Percentiles rank a stretch among this genome's conserved stretches.
These are phyloP conservation scores for Percina caprodes DNA, from an alignment of 2,113 vertebrate species.

Conservation along the genomic window DNA sequence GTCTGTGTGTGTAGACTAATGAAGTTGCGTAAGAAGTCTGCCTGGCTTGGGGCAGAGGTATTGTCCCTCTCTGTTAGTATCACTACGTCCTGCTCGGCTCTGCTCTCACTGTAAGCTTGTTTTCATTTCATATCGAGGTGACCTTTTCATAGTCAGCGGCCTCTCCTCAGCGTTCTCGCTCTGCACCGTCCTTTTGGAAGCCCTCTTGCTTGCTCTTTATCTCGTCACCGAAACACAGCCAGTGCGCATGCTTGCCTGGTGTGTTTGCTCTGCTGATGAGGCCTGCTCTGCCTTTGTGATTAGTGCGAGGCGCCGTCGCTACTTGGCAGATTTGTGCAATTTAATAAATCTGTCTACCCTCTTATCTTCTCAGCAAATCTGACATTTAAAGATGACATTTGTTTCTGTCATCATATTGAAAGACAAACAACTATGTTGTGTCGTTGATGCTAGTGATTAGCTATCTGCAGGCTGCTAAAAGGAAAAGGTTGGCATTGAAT, in stretches of 20 bases:
- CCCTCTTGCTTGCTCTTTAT: conserved; percentile 46
- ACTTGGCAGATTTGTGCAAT: conserved; percentile 59
- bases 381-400: conserved; percentile 84
- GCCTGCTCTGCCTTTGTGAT: conserved; percentile 47
- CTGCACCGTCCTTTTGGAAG: conserved; percentile 39
- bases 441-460: conserved; percentile 76
- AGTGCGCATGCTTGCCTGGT: neutral
- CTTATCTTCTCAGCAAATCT: conserved; percentile 78
- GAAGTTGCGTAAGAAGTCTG: conserved; percentile 61
- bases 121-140: conserved; percentile 75
- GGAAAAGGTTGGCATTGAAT: conserved; percentile 67
- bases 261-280: conserved; percentile 42
- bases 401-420: conserved; percentile 72
- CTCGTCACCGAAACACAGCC: conserved; percentile 45
- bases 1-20: conserved; percentile 40
- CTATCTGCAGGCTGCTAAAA: conserved; percentile 68
- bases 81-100: conserved; percentile 62
- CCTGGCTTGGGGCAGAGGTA: conserved; percentile 68
- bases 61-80: conserved; percentile 79
- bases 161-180: conserved; percentile 48
- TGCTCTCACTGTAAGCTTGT: conserved; percentile 71
- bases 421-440: conserved; percentile 70
- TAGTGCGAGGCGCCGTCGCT: conserved; percentile 38
- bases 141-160: conserved; percentile 75
- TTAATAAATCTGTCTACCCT: conserved; percentile 69